Base-by-base conservation (phyloP, 1,140 invertebrate species). In the Helicoverpa armigera region DNA sequence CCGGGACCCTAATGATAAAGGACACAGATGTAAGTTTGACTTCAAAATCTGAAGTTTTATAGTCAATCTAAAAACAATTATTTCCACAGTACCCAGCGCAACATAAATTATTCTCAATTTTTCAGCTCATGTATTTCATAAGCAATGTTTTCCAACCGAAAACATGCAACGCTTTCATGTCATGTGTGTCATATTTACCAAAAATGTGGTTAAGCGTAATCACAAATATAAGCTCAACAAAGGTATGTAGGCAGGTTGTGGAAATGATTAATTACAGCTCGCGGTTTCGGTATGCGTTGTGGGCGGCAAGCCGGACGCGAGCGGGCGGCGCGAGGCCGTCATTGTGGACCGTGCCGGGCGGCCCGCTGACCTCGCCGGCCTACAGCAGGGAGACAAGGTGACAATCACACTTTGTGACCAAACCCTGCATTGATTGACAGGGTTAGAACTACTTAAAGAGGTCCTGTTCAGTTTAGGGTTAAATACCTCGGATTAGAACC, bases 261-360 rank as follows among this genome's bases (percentile, higher is more conserved):
- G 16, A 75, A 75, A 56, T 76, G 67, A 70, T 74, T 50, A 60
- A 69, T 83, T 80, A 61, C 79, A 98, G 98, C 97, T 76, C 96
- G 98, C 87, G 98, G 98, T 78, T 98, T 99, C 89, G 98, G 98
- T 2, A 98, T 99, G 98, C 81, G 97, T 99, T 3, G 98, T 99
- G 4, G 98, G 98, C 5, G 98, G 98, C 16, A 98, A 98, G 91
- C 96, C 97, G 4, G 97, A 97, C 18, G 95, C 96, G 3, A 98
- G 98, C 91, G 98, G 98, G 5, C 96, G 97, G 18, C 96, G 98
- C 65, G 98, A 98, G 86, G 98, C 98, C 63, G 98, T 98, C 90
- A 98, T 99, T 84, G 98, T 98, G 98, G 97, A 98, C 98, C 0
- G 97, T 98, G 29, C 97, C 97, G 1, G 98, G 98, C 53, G 98